Evolutionary conservation across 2,888 invertebrate genomes (phyloP).

Genomic region (Ornithoptera alexandrae): DNA sequence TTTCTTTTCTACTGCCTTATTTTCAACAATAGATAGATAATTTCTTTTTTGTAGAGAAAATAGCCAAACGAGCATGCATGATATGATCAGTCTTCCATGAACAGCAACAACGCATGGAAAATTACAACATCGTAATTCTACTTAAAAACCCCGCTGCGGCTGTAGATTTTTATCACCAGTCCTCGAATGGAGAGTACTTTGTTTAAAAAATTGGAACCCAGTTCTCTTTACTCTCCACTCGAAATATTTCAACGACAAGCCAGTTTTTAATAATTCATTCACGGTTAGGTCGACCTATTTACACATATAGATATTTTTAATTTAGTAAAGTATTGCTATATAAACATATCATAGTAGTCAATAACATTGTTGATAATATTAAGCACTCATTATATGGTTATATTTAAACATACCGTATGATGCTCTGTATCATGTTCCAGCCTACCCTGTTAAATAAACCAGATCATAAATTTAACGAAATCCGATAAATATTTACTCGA

Average conservation of each 20-base stretch:
- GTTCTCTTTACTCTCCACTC: background rate
- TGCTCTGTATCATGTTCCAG: background rate
- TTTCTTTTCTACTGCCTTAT: background rate
- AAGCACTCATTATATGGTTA: too few relatives aligned
- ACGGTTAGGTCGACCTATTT: background rate
- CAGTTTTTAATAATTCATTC: background rate
- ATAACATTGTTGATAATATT: background rate
- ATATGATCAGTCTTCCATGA: too few relatives aligned
- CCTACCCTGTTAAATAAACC: background rate
- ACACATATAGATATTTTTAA: background rate
- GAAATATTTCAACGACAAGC: background rate
- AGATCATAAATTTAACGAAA: background rate
- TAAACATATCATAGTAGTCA: background rate
- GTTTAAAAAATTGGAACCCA: background rate
- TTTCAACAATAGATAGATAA: too few relatives aligned
- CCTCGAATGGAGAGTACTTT: background rate
- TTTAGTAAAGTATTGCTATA: background rate
- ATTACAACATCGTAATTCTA: too few relatives aligned
- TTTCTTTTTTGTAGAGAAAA: too few relatives aligned
- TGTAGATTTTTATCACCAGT: background rate
- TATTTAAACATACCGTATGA: too few relatives aligned
- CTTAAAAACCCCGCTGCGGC: background rate
- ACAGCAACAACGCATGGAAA: too few relatives aligned
- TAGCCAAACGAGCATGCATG: too few relatives aligned
- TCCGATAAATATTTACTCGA: background rate